A percentile compares a stretch with the other conserved stretches of the same genome.
These are phyloP conservation scores for fruit fly (Drosophila melanogaster) DNA, from an alignment of 1,140 invertebrate species.

Conservation along the genomic window DNA sequence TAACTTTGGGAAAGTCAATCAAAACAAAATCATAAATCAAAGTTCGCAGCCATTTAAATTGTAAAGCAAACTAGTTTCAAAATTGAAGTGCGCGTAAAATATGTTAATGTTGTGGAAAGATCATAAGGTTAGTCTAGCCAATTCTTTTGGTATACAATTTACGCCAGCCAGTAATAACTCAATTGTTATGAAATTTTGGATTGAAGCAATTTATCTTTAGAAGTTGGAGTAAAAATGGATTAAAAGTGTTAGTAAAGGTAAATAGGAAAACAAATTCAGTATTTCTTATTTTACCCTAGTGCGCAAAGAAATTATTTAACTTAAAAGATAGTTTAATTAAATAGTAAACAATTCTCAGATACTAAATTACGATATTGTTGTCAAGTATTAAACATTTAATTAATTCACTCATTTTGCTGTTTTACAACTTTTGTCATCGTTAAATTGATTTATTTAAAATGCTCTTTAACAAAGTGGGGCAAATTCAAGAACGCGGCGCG, in stretches of 20 bases:
- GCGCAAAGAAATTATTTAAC: neutral
- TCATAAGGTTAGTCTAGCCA: slow-evolving; percentile 5
- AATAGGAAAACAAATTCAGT: neutral
- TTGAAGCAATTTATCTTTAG: neutral
- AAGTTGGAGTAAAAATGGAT: neutral
- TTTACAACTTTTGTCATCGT: no score
- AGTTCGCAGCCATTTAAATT: neutral
- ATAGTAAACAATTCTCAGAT: no score
- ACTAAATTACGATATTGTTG: no score
- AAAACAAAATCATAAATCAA: slow-evolving; percentile 23
- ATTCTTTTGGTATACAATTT: slow-evolving; percentile 1
- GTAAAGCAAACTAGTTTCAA: neutral
- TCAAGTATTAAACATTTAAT: no score
- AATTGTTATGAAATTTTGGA: neutral
- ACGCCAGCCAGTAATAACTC: neutral
- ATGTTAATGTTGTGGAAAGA: neutral
- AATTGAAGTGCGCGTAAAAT: neutral
- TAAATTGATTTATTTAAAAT: no score
- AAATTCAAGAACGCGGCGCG: neutral
- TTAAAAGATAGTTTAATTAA: no score
- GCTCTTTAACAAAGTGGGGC: no score
- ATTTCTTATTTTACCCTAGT: no score
- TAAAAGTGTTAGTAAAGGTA: neutral
- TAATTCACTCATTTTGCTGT: no score
- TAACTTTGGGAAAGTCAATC: slow-evolving; percentile 26